Conservation (phyloP, 2,888 invertebrate genomes). For the Hirtodrosophila duncani region DNA sequence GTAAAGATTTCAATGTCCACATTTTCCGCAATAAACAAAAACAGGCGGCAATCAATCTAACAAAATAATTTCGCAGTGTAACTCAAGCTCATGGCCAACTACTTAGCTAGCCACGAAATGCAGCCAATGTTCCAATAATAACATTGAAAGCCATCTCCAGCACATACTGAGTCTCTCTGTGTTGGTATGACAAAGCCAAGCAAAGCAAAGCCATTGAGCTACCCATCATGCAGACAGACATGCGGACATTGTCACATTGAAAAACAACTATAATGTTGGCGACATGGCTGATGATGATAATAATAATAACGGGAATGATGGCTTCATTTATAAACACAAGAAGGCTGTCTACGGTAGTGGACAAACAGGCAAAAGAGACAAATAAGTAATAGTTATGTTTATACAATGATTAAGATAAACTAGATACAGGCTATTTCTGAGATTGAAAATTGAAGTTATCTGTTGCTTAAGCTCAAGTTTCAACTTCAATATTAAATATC, state of each 20-base stretch:
- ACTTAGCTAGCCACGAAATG: background rate
- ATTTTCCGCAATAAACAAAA: too few relatives aligned
- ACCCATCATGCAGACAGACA: conserved; percentile 8
- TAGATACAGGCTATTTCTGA: too few relatives aligned
- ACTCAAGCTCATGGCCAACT: too few relatives aligned
- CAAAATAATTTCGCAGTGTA: background rate
- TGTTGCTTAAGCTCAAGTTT: too few relatives aligned
- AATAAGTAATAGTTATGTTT: conserved; percentile 28
- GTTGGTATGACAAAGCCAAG: too few relatives aligned
- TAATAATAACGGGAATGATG: conserved; percentile 26
- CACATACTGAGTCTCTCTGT: background rate
- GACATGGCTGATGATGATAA: conserved; percentile 22
- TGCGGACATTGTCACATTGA: too few relatives aligned
- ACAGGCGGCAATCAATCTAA: conserved; percentile 18
- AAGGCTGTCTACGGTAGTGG: background rate
- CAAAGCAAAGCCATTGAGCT: too few relatives aligned
- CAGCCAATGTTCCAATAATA: conserved; percentile 31
- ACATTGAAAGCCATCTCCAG: conserved; percentile 3
- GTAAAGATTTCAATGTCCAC: too few relatives aligned
- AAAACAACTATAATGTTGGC: too few relatives aligned
- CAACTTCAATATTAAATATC: too few relatives aligned
- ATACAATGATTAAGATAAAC: too few relatives aligned
- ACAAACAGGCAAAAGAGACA: background rate
- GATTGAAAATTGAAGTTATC: too few relatives aligned
- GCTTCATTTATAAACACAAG: conserved; percentile 16